Evolutionary conservation across 2,888 invertebrate species (phyloP).

Genomic region (Lasius platythorax): DNA sequence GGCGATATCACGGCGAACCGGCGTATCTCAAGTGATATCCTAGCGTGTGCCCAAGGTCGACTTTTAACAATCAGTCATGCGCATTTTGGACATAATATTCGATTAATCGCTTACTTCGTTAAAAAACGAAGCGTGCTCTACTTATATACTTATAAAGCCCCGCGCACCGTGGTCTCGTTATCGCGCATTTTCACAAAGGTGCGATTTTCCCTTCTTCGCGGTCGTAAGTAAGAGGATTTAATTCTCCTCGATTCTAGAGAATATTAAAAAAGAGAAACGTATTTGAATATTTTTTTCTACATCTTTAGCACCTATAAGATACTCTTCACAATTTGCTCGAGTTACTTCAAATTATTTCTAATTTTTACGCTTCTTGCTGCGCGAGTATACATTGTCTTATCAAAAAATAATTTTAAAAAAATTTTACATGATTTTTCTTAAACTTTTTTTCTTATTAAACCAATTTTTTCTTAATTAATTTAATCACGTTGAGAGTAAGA

Average conservation of each 20-base stretch:
- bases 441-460: neutral
- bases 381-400: neutral
- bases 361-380: neutral
- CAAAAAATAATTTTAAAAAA: slow-evolving; percentile 11
- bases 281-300: neutral
- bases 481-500: neutral
- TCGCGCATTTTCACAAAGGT: slow-evolving; percentile 20
- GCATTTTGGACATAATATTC: slow-evolving; percentile 33
- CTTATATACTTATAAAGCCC: slow-evolving; percentile 29
- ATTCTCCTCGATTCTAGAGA: neutral
- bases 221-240: neutral
- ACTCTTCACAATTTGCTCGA: slow-evolving; percentile 4
- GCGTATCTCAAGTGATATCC: slow-evolving; percentile 2
- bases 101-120: slow-evolving; percentile 36
- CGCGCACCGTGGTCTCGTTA: slow-evolving; percentile 18
- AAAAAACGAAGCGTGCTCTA: slow-evolving; percentile 27
- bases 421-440: neutral
- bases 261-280: neutral
- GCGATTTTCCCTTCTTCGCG: neutral
- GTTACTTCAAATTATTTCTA: slow-evolving; percentile 6
- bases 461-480: neutral
- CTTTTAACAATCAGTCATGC: slow-evolving; percentile 38
- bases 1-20: slow-evolving; percentile 17
- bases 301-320: slow-evolving; percentile 4
- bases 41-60: slow-evolving; percentile 15